Evolutionary conservation across 2,888 invertebrate genomes (phyloP).

Genomic region (Athalia circularis): DNA sequence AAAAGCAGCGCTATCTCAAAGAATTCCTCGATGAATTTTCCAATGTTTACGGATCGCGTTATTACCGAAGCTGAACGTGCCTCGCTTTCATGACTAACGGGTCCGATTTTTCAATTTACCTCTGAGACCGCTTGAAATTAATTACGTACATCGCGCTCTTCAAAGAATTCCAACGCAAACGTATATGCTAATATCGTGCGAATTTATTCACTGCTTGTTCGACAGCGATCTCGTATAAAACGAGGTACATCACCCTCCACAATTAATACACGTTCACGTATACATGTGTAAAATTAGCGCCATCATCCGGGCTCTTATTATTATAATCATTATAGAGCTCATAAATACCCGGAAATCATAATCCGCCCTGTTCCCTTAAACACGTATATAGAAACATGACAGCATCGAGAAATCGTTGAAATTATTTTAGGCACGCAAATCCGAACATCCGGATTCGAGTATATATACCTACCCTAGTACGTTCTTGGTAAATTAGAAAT

Average conservation of each 20-base stretch:
- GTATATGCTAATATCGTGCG: conserved; percentile 36
- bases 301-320: not conserved
- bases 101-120: conserved; percentile 38
- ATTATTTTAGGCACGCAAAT: conserved; percentile 3
- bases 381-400: not conserved
- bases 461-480: not conserved
- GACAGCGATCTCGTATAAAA: conserved; percentile 30
- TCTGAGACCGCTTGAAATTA: conserved; percentile 36
- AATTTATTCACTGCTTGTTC: conserved; percentile 43
- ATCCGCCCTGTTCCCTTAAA: not conserved
- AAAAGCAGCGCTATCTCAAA: not conserved
- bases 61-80: conserved; percentile 17
- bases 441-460: not conserved
- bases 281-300: conserved; percentile 33
- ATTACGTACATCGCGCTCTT: conserved; percentile 38
- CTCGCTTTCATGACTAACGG: conserved; percentile 28
- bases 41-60: conserved; percentile 18
- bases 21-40: conserved; percentile 5
- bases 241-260: conserved; percentile 21
- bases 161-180: conserved; percentile 25
- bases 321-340: conserved; percentile 2
- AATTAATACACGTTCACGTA: conserved; percentile 31
- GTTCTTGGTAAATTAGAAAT: not conserved
- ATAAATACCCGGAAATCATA: not conserved
- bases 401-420: not conserved